Evolutionary conservation across 2,888 invertebrate genomes (phyloP), one percentile per base, ranked within the genome.

Genomic region (Camponotus fellah): DNA sequence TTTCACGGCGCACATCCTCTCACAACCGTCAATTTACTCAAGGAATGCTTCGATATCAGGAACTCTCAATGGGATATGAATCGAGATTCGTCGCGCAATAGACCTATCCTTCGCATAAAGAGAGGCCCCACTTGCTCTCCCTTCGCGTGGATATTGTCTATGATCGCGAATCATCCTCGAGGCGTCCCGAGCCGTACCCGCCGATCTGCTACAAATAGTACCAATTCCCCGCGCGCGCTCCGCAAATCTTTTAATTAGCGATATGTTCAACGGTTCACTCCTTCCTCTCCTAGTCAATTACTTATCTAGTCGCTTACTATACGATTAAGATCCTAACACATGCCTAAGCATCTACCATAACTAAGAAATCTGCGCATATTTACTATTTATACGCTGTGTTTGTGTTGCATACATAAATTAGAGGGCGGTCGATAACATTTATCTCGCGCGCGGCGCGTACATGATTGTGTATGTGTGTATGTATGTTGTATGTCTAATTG

Each of bases 251-350:
- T 89, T 90, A 90, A 92, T 91, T 92, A 91, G 88, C 92, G 94
- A 94, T 94, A 94, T 94, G 94, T 94, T 93, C 89, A 93, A 93
- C 92, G 91, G 83, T 92, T 93, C 92, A 91, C 79, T 85, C 84
- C 85, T 83, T 74, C 66, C 62, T 43, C 66, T 79, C 82, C 66
- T 83, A 79, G 64, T 85, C 84, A 65, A 83, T 87, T 69, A 85
- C 80, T 82, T 86, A 81, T 79, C 66, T 40, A 85, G 64, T 80
- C 76, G 82, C 83, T 91, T 91, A 91, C 85, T 82, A 91, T 91
- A 91, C 88, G 88, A 91, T 91, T 91, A 92, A 89, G 87, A 88
- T 84, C 84, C 91, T 92, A 90, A 89, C 90, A 91, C 87, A 89
- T 89, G 88, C 89, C 91, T 92, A 91, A 91, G 88, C 90, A 89